A percentile compares a stretch with the other conserved stretches of the same genome.
phyloP scores from a whole-genome alignment of 1,140 invertebrate species.

The Drosophila ironensis region DNA sequence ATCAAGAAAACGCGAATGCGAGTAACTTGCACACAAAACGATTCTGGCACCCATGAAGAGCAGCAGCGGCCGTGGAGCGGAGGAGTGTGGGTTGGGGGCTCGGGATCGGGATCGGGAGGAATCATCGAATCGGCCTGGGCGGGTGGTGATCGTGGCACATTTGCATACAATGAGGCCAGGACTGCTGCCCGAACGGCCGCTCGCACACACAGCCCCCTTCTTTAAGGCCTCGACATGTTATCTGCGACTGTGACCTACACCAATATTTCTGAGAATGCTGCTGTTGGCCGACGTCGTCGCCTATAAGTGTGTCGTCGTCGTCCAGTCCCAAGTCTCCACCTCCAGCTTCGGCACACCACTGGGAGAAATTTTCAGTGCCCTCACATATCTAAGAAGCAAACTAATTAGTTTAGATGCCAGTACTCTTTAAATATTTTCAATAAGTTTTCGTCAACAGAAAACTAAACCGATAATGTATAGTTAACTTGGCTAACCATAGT shows the following conservation, averaged over 20 bases:
- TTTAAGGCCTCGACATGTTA: conserved; percentile 70
- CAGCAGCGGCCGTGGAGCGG: conserved; percentile 25
- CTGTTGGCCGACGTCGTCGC: conserved; percentile 71
- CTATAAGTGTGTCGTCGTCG: conserved; percentile 76
- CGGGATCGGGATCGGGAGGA: conserved; percentile 10
- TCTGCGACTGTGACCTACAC: conserved; percentile 82
- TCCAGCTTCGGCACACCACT: neutral
- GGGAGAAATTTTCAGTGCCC: neutral
- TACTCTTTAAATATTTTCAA: too few species aligned
- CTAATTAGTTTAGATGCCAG: too few species aligned
- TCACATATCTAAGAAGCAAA: too few species aligned
- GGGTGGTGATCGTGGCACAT: conserved; percentile 80
- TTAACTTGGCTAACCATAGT: too few species aligned
- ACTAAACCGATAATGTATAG: too few species aligned
- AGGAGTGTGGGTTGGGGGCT: conserved; percentile 1
- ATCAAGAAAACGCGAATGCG: conserved; percentile 43
- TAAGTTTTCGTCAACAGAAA: too few species aligned
- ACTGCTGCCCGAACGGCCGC: conserved; percentile 37
- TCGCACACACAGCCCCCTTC: conserved; percentile 1
- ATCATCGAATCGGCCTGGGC: conserved; percentile 56
- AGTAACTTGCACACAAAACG: conserved; percentile 71
- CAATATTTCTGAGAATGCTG: conserved; percentile 82
- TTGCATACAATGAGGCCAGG: conserved; percentile 82
- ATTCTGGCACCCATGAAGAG: conserved; percentile 77
- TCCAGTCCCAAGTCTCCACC: conserved; percentile 54